Evolutionary conservation across 2,888 invertebrate genomes (phyloP).

Genomic region (Caenorhabditis zanzibari): DNA sequence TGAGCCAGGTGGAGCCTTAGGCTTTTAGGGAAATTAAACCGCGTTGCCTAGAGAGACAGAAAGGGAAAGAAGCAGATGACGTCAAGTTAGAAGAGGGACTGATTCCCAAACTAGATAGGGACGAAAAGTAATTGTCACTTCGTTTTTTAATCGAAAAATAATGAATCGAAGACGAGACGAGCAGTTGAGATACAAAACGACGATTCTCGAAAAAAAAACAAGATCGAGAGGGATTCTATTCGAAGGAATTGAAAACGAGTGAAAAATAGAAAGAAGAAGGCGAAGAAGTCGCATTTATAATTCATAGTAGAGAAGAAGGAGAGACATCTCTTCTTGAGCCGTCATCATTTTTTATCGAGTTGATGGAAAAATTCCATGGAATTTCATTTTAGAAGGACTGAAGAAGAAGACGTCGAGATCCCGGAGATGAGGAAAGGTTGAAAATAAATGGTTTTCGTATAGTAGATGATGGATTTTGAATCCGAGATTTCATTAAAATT

Average conservation of each 20-base stretch:
- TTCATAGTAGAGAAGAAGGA: conserved; percentile 38
- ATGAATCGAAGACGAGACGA: conserved; percentile 26
- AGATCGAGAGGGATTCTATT: conserved; percentile 12
- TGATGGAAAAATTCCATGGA: conserved; percentile 59
- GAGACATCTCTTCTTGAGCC: conserved; percentile 16
- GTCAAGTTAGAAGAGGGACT: conserved; percentile 9
- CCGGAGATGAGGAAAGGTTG: conserved; percentile 2
- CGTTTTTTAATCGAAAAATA: too few relatives aligned
- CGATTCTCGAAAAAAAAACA: conserved; percentile 12
- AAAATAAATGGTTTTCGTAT: background rate
- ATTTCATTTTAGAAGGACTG: conserved; percentile 34
- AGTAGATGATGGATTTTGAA: background rate
- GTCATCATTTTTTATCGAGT: conserved; percentile 57
- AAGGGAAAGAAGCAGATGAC: conserved; percentile 12
- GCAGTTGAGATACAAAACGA: background rate
- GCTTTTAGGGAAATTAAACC: conserved; percentile 14
- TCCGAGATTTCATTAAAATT: background rate
- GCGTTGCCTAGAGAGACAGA: conserved; percentile 27
- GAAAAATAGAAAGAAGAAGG: conserved; percentile 17
- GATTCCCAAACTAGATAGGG: conserved; percentile 3
- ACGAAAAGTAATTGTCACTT: conserved; percentile 32
- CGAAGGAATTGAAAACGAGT: conserved; percentile 32
- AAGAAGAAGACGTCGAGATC: background rate
- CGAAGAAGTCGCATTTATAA: conserved; percentile 56
- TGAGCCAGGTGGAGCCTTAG: conserved; percentile 8